A percentile compares a stretch with the other conserved stretches of the same genome.
These are phyloP conservation scores for Cerastis rubricosa DNA, from an alignment of 2,888 invertebrate genomes.

Conservation along the genomic window DNA sequence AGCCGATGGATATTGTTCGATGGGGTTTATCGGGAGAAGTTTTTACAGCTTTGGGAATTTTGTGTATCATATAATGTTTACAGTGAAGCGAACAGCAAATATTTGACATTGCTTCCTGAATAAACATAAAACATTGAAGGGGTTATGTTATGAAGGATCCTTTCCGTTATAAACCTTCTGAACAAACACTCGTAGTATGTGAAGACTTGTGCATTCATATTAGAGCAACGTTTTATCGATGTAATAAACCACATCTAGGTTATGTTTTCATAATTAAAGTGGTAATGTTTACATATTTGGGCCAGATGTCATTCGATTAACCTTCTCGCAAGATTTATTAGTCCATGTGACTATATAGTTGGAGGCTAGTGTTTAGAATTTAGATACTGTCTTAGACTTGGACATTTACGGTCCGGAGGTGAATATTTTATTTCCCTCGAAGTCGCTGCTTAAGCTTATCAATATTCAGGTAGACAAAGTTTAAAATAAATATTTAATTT, in stretches of 20 bases:
- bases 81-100: conserved; percentile 46
- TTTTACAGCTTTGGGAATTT: conserved; percentile 47
- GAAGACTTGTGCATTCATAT: conserved; percentile 36
- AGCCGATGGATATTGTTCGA: conserved; percentile 48
- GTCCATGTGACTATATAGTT: conserved; percentile 2
- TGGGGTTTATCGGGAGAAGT: conserved; percentile 42
- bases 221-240: conserved; percentile 46
- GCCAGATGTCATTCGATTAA: conserved; percentile 38
- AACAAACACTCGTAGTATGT: conserved; percentile 36
- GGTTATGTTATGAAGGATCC: conserved; percentile 33
- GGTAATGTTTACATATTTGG: conserved; percentile 43
- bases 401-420: neutral
- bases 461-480: conserved; percentile 32
- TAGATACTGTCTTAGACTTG: neutral
- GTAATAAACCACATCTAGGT: conserved; percentile 48
- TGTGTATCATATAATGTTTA: conserved; percentile 51
- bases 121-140: conserved; percentile 48
- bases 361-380: neutral
- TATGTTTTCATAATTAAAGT: conserved; percentile 59
- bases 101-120: conserved; percentile 56
- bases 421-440: neutral
- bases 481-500: conserved; percentile 37
- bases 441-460: conserved; percentile 1
- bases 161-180: conserved; percentile 35
- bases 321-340: conserved; percentile 24